Conservation (phyloP, 2,888 invertebrate genomes). For the Plagodis pulveraria region DNA sequence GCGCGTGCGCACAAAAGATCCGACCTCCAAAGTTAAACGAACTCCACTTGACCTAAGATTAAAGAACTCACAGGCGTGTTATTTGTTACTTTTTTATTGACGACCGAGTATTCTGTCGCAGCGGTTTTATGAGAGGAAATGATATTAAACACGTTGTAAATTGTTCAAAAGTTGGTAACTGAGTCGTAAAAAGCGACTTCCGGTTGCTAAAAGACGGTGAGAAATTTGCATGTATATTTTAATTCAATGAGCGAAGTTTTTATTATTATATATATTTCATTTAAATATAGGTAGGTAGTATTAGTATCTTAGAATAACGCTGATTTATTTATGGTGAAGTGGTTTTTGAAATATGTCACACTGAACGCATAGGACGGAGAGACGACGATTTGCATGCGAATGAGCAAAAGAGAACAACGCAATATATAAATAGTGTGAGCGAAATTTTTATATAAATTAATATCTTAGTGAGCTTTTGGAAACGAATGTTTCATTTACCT, state of each 20-base stretch:
- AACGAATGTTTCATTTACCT: too few species aligned
- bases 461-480: too few species aligned
- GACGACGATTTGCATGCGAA: too few species aligned
- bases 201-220: conserved; percentile 3
- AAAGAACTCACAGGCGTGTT: conserved; percentile 35
- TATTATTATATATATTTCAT: not conserved
- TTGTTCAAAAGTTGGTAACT: conserved; percentile 14
- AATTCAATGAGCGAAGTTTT: not conserved
- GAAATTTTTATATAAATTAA: too few species aligned
- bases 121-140: conserved; percentile 28
- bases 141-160: conserved; percentile 24
- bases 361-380: too few species aligned
- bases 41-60: conserved; percentile 64
- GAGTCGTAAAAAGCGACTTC: conserved; percentile 21
- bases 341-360: too few species aligned
- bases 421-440: too few species aligned
- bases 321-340: too few species aligned
- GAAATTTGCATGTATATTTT: conserved; percentile 21
- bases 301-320: too few species aligned
- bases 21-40: conserved; percentile 67
- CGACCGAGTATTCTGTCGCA: conserved; percentile 21
- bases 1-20: conserved; percentile 33
- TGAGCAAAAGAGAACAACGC: too few species aligned
- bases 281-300: not conserved
- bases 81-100: conserved; percentile 38